Percentiles rank a stretch among this genome's conserved stretches.
These are phyloP conservation scores for Nudaria mundana DNA, from an alignment of 2,888 invertebrate species.

Conservation along the genomic window DNA sequence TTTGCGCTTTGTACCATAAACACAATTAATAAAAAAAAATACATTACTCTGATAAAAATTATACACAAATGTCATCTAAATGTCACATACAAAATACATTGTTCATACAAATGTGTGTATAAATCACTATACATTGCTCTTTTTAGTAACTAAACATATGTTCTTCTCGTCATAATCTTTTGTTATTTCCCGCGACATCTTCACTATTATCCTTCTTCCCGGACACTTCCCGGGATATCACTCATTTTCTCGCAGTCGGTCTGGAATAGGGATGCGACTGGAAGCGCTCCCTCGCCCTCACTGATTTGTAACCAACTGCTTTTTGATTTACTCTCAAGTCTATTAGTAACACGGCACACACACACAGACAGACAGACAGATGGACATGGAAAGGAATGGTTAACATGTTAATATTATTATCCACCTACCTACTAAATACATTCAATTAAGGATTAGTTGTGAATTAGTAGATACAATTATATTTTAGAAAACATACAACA, in stretches of 20 bases:
- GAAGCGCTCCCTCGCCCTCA: conserved; percentile 56
- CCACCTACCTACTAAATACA: no score
- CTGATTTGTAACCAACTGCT: conserved; percentile 72
- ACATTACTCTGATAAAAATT: not conserved
- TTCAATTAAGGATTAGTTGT: no score
- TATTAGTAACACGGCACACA: conserved; percentile 51
- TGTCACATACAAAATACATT: not conserved
- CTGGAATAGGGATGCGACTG: conserved; percentile 64
- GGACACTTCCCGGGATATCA: no score
- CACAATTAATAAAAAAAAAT: not conserved
- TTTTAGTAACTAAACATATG: no score
- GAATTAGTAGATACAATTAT: no score
- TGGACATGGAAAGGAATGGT: conserved; percentile 37
- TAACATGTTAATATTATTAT: conserved; percentile 5
- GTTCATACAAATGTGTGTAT: not conserved
- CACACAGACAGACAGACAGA: conserved; percentile 8
- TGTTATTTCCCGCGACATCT: no score
- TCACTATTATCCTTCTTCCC: no score
- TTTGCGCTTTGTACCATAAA: no score
- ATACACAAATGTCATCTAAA: not conserved
- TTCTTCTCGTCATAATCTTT: no score
- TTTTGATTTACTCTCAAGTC: conserved; percentile 55
- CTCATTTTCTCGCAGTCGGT: conserved; percentile 33
- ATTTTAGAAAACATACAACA: no score
- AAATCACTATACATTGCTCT: not conserved